Percentiles rank a stretch among this genome's conserved stretches.
These are phyloP conservation scores for Drosophila cyrtoloma DNA, from an alignment of 2,888 invertebrate genomes.

Conservation along the genomic window DNA sequence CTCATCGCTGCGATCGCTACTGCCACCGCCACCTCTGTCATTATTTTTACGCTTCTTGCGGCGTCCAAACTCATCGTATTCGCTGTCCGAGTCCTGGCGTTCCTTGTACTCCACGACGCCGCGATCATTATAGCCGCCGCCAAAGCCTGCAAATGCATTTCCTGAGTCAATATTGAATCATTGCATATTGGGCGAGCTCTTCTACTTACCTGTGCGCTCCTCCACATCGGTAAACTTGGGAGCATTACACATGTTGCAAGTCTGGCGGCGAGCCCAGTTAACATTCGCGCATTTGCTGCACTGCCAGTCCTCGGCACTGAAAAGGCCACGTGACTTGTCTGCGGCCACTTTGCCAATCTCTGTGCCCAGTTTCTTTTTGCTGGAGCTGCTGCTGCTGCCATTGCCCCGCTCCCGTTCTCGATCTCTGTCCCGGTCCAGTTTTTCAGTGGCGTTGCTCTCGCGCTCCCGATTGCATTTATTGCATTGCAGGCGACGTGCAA, in stretches of 20 bases:
- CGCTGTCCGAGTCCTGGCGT: slow-evolving; percentile 95
- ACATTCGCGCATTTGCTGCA: slow-evolving; percentile 99
- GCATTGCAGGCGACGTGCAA: slow-evolving; percentile 95
- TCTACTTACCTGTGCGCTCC: slow-evolving; percentile 88
- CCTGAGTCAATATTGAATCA: neutral
- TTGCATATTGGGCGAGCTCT: neutral
- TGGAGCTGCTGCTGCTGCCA: slow-evolving; percentile 68
- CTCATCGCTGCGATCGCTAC: slow-evolving; percentile 81
- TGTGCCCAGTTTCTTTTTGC: slow-evolving; percentile 92
- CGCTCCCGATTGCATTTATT: slow-evolving; percentile 90
- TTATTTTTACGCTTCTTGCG: slow-evolving; percentile 86
- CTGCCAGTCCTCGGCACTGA: slow-evolving; percentile 99
- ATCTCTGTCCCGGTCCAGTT: slow-evolving; percentile 62
- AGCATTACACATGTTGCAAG: slow-evolving; percentile 99
- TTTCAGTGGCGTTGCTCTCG: slow-evolving; percentile 63
- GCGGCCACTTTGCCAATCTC: slow-evolving; percentile 99
- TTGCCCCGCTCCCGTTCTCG: slow-evolving; percentile 60
- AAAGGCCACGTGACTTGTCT: slow-evolving; percentile 94
- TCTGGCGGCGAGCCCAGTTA: slow-evolving; percentile 95
- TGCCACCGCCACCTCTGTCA: slow-evolving; percentile 23
- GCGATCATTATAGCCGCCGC: slow-evolving; percentile 97
- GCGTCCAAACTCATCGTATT: slow-evolving; percentile 97
- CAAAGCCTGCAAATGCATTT: slow-evolving; percentile 87
- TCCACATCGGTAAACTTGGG: slow-evolving; percentile 98
- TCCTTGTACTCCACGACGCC: slow-evolving; percentile 98